Evolutionary conservation across 2,113 vertebrate genomes (phyloP).

Genomic region (Xyliphius kryptos): DNA sequence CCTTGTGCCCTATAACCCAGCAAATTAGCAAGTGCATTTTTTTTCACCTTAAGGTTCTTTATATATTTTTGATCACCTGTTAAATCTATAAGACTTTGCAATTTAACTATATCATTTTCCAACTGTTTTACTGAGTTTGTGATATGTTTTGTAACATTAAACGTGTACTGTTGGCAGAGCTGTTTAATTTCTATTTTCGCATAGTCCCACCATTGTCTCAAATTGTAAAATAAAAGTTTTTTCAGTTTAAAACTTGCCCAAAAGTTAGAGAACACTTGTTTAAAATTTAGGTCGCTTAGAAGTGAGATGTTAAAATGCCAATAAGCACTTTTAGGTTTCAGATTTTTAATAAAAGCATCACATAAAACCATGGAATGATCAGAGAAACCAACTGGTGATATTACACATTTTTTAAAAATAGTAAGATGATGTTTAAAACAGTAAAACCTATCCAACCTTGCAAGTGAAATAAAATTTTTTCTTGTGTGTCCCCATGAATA

Average conservation of each 20-base stretch:
- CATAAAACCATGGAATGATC: not conserved
- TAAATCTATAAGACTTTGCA: not conserved
- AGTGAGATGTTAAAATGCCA: not conserved
- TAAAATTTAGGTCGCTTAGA: not conserved
- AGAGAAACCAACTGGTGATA: not conserved
- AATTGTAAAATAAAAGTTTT: not conserved
- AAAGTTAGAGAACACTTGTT: not conserved
- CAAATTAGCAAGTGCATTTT: not conserved
- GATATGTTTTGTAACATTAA: no score
- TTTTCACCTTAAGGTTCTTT: not conserved
- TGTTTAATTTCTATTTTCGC: no score
- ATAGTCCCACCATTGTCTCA: no score
- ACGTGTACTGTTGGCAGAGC: not conserved
- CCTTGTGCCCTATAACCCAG: conserved; percentile 6
- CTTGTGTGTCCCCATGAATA: not conserved
- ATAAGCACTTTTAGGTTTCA: not conserved
- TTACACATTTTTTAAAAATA: not conserved
- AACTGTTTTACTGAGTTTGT: not conserved
- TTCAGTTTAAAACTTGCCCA: not conserved
- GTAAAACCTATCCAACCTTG: no score
- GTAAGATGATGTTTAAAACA: no score
- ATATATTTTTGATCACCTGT: not conserved
- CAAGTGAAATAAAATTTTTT: no score
- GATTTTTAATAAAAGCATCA: no score
- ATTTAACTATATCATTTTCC: not conserved